Percentiles rank a stretch among this genome's conserved stretches.
Evolutionary conservation across 2,113 vertebrate species (phyloP).

Genomic region (Arenaria interpres): DNA sequence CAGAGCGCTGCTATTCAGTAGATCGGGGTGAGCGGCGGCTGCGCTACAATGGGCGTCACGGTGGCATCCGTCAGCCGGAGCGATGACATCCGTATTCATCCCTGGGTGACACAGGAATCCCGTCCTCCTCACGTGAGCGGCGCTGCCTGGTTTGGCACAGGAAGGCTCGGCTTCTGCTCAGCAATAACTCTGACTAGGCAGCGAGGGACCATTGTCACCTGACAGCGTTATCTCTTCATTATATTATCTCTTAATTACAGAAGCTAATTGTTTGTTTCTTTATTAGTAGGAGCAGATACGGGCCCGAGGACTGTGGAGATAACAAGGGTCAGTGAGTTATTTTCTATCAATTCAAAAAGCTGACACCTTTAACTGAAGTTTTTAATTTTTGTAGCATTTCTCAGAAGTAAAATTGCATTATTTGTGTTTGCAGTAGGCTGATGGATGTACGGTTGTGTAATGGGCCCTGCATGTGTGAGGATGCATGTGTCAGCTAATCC

Average conservation of each 20-base stretch:
- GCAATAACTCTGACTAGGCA: slow-evolving; percentile 52
- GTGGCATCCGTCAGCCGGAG: background rate
- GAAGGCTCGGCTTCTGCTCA: background rate
- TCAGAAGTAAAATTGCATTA: background rate
- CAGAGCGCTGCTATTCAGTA: background rate
- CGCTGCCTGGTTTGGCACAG: slow-evolving; percentile 8
- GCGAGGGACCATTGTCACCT: slow-evolving; percentile 5
- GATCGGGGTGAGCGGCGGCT: background rate
- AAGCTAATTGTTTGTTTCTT: slow-evolving; percentile 62
- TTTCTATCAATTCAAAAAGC: background rate
- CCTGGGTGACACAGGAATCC: background rate
- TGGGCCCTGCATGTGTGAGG: background rate
- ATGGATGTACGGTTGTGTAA: background rate
- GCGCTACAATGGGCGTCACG: background rate
- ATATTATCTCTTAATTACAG: slow-evolving; percentile 63
- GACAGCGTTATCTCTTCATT: slow-evolving; percentile 52
- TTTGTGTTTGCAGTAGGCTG: background rate
- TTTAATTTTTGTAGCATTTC: background rate
- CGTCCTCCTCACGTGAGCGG: background rate
- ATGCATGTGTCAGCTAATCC: background rate
- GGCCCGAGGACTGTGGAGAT: slow-evolving; percentile 88
- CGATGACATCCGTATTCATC: background rate
- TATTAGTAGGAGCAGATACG: slow-evolving; percentile 72
- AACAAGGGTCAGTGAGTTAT: slow-evolving; percentile 82
- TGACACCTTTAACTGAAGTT: background rate